Conservation (phyloP, 2,888 invertebrate genomes). For the Melieria omissa region DNA sequence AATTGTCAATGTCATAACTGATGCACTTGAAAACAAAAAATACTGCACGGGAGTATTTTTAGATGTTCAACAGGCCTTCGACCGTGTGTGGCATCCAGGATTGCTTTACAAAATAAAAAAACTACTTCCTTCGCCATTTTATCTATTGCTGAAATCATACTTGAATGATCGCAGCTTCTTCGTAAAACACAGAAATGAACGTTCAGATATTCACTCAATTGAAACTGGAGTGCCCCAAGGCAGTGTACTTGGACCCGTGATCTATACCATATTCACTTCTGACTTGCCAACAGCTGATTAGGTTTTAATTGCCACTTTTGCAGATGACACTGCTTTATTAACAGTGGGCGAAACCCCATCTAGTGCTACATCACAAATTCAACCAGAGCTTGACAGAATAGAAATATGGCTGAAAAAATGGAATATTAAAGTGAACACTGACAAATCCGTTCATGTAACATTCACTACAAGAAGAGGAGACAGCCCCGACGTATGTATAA, state of each 20-base stretch:
- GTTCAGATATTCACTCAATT: too few species aligned
- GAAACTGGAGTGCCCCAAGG: constrained; percentile 8
- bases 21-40: constrained; percentile 21
- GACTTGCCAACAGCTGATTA: constrained; percentile 10
- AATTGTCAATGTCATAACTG: constrained; percentile 3
- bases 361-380: constrained; percentile 11
- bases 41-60: constrained; percentile 22
- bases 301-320: constrained; percentile 9
- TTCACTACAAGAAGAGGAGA: too few species aligned
- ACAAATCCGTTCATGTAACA: neutral
- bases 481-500: too few species aligned
- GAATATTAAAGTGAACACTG: constrained; percentile 9
- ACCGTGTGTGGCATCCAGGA: constrained; percentile 12
- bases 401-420: constrained; percentile 13
- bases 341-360: constrained; percentile 13
- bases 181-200: too few species aligned
- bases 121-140: neutral
- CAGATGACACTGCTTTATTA: constrained; percentile 18
- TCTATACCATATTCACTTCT: constrained; percentile 6
- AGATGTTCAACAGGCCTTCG: constrained; percentile 17
- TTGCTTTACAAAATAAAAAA: constrained; percentile 9
- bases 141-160: constrained; percentile 11
- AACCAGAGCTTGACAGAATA: neutral
- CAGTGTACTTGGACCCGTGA: neutral
- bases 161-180: neutral